A percentile compares a stretch with the other conserved stretches of the same genome.
Conservation (phyloP, 2,888 invertebrate species). For the Drosophila pseudotalamancana region DNA sequence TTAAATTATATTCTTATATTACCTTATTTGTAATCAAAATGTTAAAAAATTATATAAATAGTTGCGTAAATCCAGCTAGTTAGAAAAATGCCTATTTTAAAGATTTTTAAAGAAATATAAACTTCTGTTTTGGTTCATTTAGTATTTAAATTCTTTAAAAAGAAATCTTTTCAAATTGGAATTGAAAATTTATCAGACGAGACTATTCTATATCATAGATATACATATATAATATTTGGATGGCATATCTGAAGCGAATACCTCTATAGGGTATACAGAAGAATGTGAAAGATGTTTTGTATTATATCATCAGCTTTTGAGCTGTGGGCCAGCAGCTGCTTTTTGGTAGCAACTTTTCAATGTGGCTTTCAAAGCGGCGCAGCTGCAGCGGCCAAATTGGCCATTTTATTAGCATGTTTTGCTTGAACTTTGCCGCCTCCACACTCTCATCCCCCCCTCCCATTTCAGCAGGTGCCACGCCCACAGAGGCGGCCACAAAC, state of each 20-base stretch:
- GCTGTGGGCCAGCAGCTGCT: slow-evolving; percentile 51
- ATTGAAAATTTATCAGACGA: too few species aligned
- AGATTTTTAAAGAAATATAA: too few species aligned
- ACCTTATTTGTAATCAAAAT: too few species aligned
- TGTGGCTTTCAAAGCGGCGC: slow-evolving; percentile 48
- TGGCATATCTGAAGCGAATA: too few species aligned
- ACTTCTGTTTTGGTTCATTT: too few species aligned
- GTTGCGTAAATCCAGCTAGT: too few species aligned
- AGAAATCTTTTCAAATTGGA: too few species aligned
- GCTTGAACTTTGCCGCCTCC: slow-evolving; percentile 20
- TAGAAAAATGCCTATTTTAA: too few species aligned
- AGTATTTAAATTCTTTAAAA: too few species aligned
- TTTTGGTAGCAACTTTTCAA: slow-evolving; percentile 53
- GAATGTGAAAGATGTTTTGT: slow-evolving; percentile 19
- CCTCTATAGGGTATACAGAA: slow-evolving; percentile 6
- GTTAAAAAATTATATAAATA: too few species aligned
- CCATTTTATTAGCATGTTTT: slow-evolving; percentile 61
- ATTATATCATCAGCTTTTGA: slow-evolving; percentile 25
- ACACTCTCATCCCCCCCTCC: neutral
- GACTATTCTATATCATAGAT: too few species aligned
- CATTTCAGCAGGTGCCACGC: neutral
- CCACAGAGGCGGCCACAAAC: slow-evolving; percentile 25
- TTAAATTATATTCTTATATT: too few species aligned
- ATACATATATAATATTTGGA: neutral
- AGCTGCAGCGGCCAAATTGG: slow-evolving; percentile 71